phyloP scores from a whole-genome alignment of 2,797 vertebrate species.

The Mionectes olivaceus region DNA sequence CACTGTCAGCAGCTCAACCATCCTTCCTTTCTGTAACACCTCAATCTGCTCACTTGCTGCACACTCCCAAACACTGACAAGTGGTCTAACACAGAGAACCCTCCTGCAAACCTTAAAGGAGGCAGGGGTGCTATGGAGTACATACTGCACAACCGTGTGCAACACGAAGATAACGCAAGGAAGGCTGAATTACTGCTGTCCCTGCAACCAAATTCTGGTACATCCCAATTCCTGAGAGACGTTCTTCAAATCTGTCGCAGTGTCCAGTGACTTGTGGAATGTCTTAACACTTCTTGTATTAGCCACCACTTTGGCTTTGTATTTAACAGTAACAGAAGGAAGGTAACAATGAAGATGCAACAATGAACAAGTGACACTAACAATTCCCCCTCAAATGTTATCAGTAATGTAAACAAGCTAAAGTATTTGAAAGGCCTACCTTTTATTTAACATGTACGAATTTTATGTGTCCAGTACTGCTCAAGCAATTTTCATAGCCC shows the following conservation, averaged over 20 bases:
- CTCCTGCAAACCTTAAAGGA: not conserved
- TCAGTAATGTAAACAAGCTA: not conserved
- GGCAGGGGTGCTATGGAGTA: not conserved
- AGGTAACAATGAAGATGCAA: not conserved
- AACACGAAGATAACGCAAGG: not conserved
- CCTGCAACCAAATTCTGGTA: not conserved
- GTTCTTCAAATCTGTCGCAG: not conserved
- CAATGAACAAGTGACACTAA: not conserved
- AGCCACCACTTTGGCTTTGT: not conserved
- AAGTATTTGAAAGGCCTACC: not conserved
- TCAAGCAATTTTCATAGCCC: not conserved
- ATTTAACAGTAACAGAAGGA: not conserved
- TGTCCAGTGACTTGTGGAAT: not conserved
- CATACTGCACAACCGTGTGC: not conserved
- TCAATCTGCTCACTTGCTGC: not conserved
- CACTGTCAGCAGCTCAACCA: not conserved
- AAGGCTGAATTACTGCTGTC: not conserved
- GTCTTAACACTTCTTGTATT: not conserved
- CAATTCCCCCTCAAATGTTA: not conserved
- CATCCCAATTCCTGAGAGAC: not conserved
- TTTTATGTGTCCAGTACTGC: not conserved
- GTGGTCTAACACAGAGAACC: not conserved
- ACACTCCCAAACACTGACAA: not conserved
- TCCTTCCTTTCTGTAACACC: not conserved
- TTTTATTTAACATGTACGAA: accelerated